Percentiles rank a stretch among this genome's conserved stretches.
These are phyloP conservation scores for Vespertilio murinus DNA, from an alignment of 2,797 vertebrate genomes.

Conservation along the genomic window DNA sequence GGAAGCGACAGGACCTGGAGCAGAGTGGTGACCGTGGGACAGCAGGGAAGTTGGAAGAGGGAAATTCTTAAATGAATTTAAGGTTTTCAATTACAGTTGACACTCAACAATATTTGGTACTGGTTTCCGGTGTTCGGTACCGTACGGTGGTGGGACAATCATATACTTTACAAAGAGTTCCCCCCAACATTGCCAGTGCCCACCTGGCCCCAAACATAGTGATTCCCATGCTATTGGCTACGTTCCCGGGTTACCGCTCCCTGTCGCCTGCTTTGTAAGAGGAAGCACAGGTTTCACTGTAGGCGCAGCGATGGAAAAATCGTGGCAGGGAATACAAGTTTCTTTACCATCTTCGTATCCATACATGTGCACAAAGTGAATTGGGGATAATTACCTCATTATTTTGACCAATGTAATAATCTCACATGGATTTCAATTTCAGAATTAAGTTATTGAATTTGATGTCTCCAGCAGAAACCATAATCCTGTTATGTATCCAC, in stretches of 20 bases:
- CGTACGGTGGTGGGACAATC: neutral
- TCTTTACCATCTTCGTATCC: neutral
- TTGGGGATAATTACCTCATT: neutral
- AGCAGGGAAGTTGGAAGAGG: neutral
- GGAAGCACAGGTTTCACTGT: neutral
- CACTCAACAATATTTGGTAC: neutral
- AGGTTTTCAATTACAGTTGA: neutral
- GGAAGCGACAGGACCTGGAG: too few species aligned
- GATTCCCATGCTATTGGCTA: too few species aligned
- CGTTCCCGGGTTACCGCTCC: accelerated
- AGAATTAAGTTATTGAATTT: neutral
- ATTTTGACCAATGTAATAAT: neutral
- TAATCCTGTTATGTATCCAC: constrained; percentile 2
- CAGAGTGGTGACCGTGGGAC: neutral
- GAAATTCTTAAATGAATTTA: neutral
- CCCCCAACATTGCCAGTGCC: neutral
- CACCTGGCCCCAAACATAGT: too few species aligned
- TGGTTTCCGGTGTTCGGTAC: neutral
- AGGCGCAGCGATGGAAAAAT: neutral
- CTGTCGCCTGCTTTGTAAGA: neutral
- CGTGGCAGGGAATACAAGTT: neutral
- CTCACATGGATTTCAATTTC: neutral
- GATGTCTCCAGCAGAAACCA: neutral
- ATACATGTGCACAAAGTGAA: neutral
- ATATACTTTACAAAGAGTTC: neutral